phyloP scores from a whole-genome alignment of 2,888 invertebrate species.

The Nomada hirtipes region DNA sequence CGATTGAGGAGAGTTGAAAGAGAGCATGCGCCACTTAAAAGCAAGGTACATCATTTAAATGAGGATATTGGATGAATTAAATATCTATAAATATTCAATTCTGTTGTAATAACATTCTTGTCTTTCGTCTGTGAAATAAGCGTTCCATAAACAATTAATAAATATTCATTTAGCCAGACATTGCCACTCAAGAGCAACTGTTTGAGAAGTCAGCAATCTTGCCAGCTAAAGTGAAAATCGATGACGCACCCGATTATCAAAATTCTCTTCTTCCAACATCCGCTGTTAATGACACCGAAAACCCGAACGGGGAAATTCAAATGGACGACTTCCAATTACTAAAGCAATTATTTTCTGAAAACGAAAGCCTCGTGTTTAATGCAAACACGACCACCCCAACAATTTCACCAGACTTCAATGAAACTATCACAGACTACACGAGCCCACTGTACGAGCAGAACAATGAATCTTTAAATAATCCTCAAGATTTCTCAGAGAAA shows the following conservation, averaged over 20 bases:
- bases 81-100: too few relatives aligned
- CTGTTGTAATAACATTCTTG: too few relatives aligned
- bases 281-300: constrained; percentile 4
- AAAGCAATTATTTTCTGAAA: neutral
- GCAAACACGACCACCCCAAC: neutral
- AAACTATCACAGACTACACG: constrained; percentile 7
- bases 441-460: neutral
- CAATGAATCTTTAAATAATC: constrained; percentile 10
- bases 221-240: neutral
- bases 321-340: constrained; percentile 14
- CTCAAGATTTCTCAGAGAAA: neutral
- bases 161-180: constrained; percentile 14
- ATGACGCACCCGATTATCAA: constrained; percentile 35
- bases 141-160: neutral
- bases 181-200: neutral
- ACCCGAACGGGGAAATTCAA: constrained; percentile 4
- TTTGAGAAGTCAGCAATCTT: neutral
- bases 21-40: constrained; percentile 53
- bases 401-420: neutral
- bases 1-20: constrained; percentile 72
- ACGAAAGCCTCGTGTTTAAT: neutral
- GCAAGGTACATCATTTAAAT: constrained; percentile 42
- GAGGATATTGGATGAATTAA: too few relatives aligned
- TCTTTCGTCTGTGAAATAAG: neutral
- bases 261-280: constrained; percentile 30